phyloP scores from a whole-genome alignment of 2,888 invertebrate genomes.

The Crematogaster levior region DNA sequence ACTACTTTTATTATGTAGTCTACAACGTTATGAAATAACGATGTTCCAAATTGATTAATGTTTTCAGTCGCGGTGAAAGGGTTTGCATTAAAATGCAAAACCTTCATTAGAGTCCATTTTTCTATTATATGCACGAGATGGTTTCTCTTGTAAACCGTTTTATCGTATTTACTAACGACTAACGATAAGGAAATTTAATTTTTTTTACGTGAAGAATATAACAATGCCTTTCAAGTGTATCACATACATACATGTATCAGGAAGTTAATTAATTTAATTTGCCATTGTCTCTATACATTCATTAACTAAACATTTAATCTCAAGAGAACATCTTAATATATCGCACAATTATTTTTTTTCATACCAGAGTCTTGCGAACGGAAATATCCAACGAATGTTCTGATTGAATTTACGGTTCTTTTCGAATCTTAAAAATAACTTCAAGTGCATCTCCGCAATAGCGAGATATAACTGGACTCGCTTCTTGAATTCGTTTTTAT shows the following conservation, averaged over 20 bases:
- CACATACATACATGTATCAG: neutral
- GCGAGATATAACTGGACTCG: constrained; percentile 17
- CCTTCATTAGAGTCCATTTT: neutral
- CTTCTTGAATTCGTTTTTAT: constrained; percentile 50
- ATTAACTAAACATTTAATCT: neutral
- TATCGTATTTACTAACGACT: neutral
- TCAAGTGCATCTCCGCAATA: constrained; percentile 6
- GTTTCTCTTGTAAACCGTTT: neutral
- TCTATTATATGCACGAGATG: neutral
- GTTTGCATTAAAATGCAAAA: neutral
- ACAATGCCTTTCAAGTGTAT: neutral
- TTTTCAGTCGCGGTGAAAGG: constrained; percentile 20
- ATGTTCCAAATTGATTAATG: constrained; percentile 23
- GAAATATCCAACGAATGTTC: neutral
- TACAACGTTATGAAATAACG: neutral
- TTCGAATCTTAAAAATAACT: constrained; percentile 19
- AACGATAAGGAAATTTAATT: neutral
- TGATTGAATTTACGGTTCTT: constrained; percentile 26
- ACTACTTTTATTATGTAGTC: neutral
- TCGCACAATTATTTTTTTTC: neutral
- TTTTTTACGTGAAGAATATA: neutral
- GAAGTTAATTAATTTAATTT: constrained; percentile 18
- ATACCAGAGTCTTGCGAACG: neutral
- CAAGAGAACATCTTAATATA: neutral
- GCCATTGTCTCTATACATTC: neutral